Base-by-base conservation (phyloP, 2,888 invertebrate species). In the Dysmachus trigonus region DNA sequence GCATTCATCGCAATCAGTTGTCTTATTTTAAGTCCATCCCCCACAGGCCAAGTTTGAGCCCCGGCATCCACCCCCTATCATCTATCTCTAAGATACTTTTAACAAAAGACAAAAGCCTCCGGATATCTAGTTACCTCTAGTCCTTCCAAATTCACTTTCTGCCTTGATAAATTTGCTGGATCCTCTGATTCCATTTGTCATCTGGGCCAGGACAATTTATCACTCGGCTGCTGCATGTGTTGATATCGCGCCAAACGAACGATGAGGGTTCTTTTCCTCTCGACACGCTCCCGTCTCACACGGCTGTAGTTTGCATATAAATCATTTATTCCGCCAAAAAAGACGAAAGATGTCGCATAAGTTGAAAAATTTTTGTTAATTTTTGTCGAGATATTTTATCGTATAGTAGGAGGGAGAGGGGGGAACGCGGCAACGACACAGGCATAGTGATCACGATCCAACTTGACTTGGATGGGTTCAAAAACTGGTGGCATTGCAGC, bases 131-230 rank as follows among this genome's bases (percentile, higher is more conserved):
- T 73, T 73, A 76, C 76, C 38, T 79, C 51, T 47, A 79, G 51
- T 79, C 79, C 79, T 79, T 51, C 47, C 47, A 27, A 51, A 79
- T 38, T 79, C 79, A 51, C 79, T 79, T 79, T 47, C 22, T 30
- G 47, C 51, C 47, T 30, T 82, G 82, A 82, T 82, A 82, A 82
- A 82, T 82, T 71, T 62, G 18, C 35, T 35, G 38, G 62, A 31
- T 71, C 53, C 13, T 62, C 30, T 53, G 82, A 82, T 62, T 82
- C 71, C 82, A 82, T 82, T 82, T 82, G 82, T 82, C 82, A 82
- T 82, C 82, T 35, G 82, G 71, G n/a, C 33, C 22, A 33, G 71
- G 22, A 38, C 62, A 71, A 82, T 82, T 82, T 62, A 82, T 82
- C 82, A 82, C 38, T 1, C 7, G 41, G 27, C 33, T 82, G 82